Conservation (phyloP, 2,797 vertebrate species). For the Manis javanica region DNA sequence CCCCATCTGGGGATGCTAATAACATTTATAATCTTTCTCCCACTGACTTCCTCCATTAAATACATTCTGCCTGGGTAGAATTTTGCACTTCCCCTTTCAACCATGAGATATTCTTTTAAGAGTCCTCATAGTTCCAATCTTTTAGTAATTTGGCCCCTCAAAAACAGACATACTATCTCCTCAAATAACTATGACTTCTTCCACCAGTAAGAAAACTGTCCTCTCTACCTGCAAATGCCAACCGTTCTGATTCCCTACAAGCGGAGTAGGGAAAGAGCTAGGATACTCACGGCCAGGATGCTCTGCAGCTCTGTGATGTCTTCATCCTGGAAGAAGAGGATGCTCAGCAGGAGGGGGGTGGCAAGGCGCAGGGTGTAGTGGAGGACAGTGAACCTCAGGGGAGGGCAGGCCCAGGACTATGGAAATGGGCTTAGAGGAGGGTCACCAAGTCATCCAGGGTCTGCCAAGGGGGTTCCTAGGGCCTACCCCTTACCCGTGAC, state of each 20-base stretch:
- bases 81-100: background rate
- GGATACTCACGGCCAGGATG: constrained; percentile 86
- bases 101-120: background rate
- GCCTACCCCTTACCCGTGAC: constrained; percentile 85
- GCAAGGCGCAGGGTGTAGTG: background rate
- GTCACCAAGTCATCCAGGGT: background rate
- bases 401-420: background rate
- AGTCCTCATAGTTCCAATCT: background rate
- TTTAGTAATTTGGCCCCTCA: background rate
- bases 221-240: background rate
- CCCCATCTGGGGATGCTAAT: background rate
- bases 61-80: background rate
- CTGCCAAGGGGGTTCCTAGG: background rate
- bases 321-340: constrained; percentile 86
- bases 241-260: background rate
- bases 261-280: rapidly evolving
- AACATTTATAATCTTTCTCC: background rate
- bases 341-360: background rate
- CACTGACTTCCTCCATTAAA: background rate
- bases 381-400: background rate
- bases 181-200: background rate
- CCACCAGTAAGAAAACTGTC: background rate
- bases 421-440: background rate
- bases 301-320: constrained; percentile 90
- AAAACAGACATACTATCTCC: background rate